phyloP scores from a whole-genome alignment of 2,797 vertebrate genomes.

The Syncerus caffer region DNA sequence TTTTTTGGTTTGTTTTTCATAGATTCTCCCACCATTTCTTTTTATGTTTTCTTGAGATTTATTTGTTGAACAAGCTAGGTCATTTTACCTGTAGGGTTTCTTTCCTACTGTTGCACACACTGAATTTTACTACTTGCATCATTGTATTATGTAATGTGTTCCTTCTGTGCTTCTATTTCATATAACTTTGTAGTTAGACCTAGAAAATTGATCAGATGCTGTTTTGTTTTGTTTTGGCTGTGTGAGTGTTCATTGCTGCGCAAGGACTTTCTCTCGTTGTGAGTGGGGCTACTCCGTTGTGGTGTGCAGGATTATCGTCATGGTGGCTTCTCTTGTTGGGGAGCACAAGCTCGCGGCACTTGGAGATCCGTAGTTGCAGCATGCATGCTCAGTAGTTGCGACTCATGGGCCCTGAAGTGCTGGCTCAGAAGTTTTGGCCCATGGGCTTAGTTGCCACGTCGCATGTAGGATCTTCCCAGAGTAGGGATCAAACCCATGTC shows the following conservation, averaged over 20 bases:
- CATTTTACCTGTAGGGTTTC: background rate
- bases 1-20: background rate
- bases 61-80: background rate
- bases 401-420: background rate
- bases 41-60: slow-evolving; percentile 12
- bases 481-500: background rate
- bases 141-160: background rate
- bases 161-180: background rate
- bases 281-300: background rate
- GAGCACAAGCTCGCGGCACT: background rate
- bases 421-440: background rate
- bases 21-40: background rate
- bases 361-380: background rate
- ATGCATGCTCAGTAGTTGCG: background rate
- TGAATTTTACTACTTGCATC: background rate
- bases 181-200: background rate
- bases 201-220: background rate
- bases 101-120: background rate
- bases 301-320: background rate
- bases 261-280: background rate
- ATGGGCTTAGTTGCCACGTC: background rate
- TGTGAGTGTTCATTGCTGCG: background rate
- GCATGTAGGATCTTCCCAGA: background rate
- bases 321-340: background rate
- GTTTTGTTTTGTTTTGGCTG: background rate